Evolutionary conservation across 2,888 invertebrate species (phyloP).

Genomic region (Acanthosepion esculentum): DNA sequence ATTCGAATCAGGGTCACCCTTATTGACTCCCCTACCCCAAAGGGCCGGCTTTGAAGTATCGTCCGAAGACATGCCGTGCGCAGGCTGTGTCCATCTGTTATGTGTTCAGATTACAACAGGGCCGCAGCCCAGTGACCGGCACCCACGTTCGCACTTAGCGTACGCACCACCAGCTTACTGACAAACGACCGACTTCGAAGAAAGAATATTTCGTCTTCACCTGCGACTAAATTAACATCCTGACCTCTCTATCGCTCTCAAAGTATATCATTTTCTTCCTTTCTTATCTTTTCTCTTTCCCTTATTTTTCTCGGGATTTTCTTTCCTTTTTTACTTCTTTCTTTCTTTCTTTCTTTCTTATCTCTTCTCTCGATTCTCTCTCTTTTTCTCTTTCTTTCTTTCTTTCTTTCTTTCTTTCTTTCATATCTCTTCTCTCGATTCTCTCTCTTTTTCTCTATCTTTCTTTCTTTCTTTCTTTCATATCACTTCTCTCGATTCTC

Average conservation of each 20-base stretch:
- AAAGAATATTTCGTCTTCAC: background rate
- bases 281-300: too few species aligned
- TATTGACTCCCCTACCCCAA: background rate
- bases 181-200: background rate
- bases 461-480: too few species aligned
- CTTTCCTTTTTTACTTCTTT: background rate
- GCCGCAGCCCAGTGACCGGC: background rate
- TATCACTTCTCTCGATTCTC: too few species aligned
- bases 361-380: too few species aligned
- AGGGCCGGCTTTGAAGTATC: background rate
- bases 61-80: constrained; percentile 6
- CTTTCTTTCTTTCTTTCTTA: too few species aligned
- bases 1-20: background rate
- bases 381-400: too few species aligned
- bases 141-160: constrained; percentile 2
- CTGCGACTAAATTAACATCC: background rate
- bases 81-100: constrained; percentile 13
- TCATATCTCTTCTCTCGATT: too few species aligned
- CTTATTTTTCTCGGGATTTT: background rate
- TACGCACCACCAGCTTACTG: background rate
- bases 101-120: constrained; percentile 1
- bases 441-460: too few species aligned
- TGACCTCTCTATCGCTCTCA: background rate
- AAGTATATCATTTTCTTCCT: background rate
- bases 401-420: too few species aligned